Evolutionary conservation across 2,888 invertebrate genomes (phyloP).

Genomic region (Heterodera filipjevi): DNA sequence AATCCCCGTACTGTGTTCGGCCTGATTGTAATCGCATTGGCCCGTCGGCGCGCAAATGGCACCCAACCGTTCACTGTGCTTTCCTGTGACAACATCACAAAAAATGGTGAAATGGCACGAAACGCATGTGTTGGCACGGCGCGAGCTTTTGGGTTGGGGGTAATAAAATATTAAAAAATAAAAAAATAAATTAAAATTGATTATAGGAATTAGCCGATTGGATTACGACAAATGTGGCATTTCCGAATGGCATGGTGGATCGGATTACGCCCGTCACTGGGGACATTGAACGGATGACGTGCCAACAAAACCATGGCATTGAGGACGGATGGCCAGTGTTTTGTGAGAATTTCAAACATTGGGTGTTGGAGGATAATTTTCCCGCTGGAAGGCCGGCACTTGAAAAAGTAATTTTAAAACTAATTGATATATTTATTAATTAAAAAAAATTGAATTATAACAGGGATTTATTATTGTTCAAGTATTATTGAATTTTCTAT

Average conservation of each 20-base stretch:
- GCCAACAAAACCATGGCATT: slow-evolving; percentile 1
- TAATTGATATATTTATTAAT: background rate
- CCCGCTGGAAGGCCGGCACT: slow-evolving; percentile 1
- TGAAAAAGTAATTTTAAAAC: background rate
- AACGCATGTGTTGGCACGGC: slow-evolving; percentile 5
- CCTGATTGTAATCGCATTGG: slow-evolving; percentile 11
- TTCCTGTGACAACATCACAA: slow-evolving; percentile 22
- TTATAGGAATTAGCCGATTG: slow-evolving; percentile 9
- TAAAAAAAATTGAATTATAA: no score
- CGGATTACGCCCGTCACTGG: slow-evolving; percentile 18
- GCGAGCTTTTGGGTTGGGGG: background rate
- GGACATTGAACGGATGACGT: background rate
- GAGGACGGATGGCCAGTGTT: slow-evolving; percentile 21
- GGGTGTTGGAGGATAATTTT: slow-evolving; percentile 18
- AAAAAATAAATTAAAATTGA: background rate
- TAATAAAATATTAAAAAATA: background rate
- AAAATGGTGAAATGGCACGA: slow-evolving; percentile 4
- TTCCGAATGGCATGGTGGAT: slow-evolving; percentile 25
- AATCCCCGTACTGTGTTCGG: slow-evolving; percentile 8
- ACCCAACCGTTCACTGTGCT: slow-evolving; percentile 25
- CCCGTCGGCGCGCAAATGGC: slow-evolving; percentile 21
- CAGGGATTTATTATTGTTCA: no score
- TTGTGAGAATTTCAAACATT: slow-evolving; percentile 19
- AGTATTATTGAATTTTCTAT: no score
- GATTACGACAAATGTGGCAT: slow-evolving; percentile 13